Percentiles rank a stretch among this genome's conserved stretches.
phyloP scores from a whole-genome alignment of 2,888 invertebrate species.

The Eilema caniola region DNA sequence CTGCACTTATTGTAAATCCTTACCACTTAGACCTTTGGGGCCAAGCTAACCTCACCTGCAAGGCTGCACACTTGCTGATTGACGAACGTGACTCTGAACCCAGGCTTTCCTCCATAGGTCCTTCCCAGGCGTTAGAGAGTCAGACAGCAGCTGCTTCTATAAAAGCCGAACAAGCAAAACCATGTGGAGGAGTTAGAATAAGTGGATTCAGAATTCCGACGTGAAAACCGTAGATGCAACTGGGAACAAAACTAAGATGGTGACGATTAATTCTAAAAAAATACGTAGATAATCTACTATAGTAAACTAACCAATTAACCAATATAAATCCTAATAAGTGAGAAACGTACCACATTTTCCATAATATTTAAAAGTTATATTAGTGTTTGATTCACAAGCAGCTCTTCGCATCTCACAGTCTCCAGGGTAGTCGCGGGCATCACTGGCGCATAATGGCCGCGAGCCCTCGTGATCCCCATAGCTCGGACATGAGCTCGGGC shows the following conservation, averaged over 20 bases:
- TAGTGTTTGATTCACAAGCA: conserved; percentile 91
- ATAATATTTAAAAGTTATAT: conserved; percentile 93
- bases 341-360: conserved; percentile 94
- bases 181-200: no score
- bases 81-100: no score
- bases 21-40: neutral
- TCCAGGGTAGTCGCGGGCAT: conserved; percentile 94
- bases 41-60: neutral
- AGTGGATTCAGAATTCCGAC: neutral
- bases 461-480: conserved; percentile 94
- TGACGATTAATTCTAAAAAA: no score
- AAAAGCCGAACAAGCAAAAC: no score
- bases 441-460: conserved; percentile 93
- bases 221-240: no score
- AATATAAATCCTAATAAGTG: neutral
- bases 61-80: no score
- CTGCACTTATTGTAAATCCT: neutral
- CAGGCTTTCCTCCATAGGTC: no score
- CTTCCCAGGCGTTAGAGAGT: no score
- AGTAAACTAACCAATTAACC: neutral
- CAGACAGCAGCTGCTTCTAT: no score
- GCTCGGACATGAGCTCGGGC: conserved; percentile 92
- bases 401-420: conserved; percentile 94
- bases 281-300: no score
- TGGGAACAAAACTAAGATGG: no score